Conservation (phyloP, 2,797 vertebrate genomes). For the Sandelia bainsii region DNA sequence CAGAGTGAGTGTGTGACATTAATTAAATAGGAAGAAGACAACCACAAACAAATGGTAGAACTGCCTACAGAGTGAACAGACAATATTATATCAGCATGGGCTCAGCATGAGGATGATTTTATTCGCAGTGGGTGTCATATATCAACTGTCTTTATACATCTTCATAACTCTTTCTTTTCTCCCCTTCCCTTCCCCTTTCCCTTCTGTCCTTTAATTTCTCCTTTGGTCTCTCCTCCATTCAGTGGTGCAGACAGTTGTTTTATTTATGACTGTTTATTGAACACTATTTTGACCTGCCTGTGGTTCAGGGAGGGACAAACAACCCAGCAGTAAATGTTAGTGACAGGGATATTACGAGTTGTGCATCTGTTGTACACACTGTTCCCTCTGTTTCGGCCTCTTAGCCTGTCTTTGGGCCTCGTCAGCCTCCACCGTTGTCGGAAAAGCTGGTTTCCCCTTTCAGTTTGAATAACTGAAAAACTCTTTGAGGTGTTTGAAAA, state of each 20-base stretch:
- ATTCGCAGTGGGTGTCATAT: slow-evolving; percentile 22
- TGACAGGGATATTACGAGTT: slow-evolving; percentile 62
- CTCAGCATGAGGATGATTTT: slow-evolving; percentile 25
- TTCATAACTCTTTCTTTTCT: slow-evolving; percentile 15
- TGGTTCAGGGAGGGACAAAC: slow-evolving; percentile 44
- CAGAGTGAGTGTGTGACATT: slow-evolving; percentile 39
- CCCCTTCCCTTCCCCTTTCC: slow-evolving; percentile 14
- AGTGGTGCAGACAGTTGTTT: slow-evolving; percentile 47
- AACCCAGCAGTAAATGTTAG: slow-evolving; percentile 61
- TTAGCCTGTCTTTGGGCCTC: slow-evolving; percentile 2
- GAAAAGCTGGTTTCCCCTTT: slow-evolving; percentile 39
- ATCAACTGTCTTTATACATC: slow-evolving; percentile 30
- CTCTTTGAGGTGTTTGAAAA: slow-evolving; percentile 35
- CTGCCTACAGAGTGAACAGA: slow-evolving; percentile 28
- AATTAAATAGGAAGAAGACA: slow-evolving; percentile 51
- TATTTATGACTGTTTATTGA: slow-evolving; percentile 52
- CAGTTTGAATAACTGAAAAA: slow-evolving; percentile 43
- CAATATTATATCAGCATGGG: slow-evolving; percentile 32
- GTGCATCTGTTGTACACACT: slow-evolving; percentile 15
- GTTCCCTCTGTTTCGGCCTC: slow-evolving; percentile 11
- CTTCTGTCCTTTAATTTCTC: slow-evolving; percentile 27
- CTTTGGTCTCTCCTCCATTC: slow-evolving; percentile 7
- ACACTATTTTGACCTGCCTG: slow-evolving; percentile 34
- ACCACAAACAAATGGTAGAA: slow-evolving; percentile 33
- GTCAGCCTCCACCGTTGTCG: slow-evolving; percentile 49